Percentiles rank a stretch among this genome's conserved stretches.
Conservation (phyloP, 2,888 invertebrate genomes). For the Hirtodrosophila confusa region DNA sequence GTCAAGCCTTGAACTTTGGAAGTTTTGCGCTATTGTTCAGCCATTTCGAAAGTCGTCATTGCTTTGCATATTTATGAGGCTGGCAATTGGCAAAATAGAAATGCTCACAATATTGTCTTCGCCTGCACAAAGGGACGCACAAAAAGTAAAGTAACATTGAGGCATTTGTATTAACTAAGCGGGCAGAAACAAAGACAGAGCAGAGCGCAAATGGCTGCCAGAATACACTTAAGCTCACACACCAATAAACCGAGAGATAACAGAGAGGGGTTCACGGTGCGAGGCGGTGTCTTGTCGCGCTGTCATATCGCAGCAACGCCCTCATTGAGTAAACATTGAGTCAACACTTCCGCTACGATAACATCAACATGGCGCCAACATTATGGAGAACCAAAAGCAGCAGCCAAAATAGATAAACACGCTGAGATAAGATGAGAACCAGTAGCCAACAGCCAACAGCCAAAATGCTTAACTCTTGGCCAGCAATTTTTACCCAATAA, state of each 20-base stretch:
- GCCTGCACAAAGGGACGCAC: conserved; percentile 9
- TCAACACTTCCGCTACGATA: conserved; percentile 78
- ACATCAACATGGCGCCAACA: conserved; percentile 78
- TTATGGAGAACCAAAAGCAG: conserved; percentile 66
- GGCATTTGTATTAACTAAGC: conserved; percentile 59
- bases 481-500: conserved; percentile 75
- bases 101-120: conserved; percentile 10
- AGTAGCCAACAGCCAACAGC: conserved; percentile 19
- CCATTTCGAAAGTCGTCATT: conserved; percentile 39
- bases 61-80: conserved; percentile 67
- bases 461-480: conserved; percentile 64
- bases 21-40: conserved; percentile 39
- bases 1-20: conserved; percentile 40
- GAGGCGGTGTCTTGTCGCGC: conserved; percentile 12
- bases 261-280: neutral
- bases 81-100: conserved; percentile 16
- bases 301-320: conserved; percentile 68
- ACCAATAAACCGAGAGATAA: conserved; percentile 11
- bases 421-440: conserved; percentile 53
- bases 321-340: conserved; percentile 80
- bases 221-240: conserved; percentile 49
- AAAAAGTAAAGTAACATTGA: conserved; percentile 24
- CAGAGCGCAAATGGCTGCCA: conserved; percentile 55
- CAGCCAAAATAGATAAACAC: conserved; percentile 70
- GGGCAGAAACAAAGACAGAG: conserved; percentile 45